Conservation (phyloP, 2,888 invertebrate genomes). For the Tipula lateralis region DNA sequence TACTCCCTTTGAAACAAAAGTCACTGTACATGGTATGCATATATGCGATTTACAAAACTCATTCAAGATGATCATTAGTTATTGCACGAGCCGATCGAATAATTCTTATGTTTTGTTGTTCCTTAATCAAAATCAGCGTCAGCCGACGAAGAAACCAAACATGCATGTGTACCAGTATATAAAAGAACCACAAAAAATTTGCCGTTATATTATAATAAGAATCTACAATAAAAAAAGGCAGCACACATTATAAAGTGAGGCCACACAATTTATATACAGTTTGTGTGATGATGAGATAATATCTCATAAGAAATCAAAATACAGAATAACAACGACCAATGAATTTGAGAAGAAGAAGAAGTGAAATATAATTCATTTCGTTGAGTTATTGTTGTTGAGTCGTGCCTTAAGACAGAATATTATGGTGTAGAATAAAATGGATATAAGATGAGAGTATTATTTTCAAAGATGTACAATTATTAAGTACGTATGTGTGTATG, state of each 20-base stretch:
- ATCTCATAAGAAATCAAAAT: neutral
- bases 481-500: neutral
- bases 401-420: neutral
- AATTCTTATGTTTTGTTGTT: neutral
- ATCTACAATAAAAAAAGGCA: neutral
- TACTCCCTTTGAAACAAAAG: neutral
- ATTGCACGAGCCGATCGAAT: neutral
- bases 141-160: neutral
- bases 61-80: neutral
- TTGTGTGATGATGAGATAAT: neutral
- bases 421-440: neutral
- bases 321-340: neutral
- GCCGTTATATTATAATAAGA: neutral
- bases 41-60: neutral
- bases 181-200: neutral
- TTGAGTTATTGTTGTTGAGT: neutral
- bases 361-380: neutral
- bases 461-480: neutral
- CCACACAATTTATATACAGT: neutral
- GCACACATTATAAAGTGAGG: neutral
- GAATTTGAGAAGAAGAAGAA: neutral
- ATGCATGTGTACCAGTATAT: neutral
- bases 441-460: neutral
- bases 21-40: neutral
- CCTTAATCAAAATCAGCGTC: neutral